phyloP scores from a whole-genome alignment of 2,888 invertebrate genomes.

The Neelides folsomi region DNA sequence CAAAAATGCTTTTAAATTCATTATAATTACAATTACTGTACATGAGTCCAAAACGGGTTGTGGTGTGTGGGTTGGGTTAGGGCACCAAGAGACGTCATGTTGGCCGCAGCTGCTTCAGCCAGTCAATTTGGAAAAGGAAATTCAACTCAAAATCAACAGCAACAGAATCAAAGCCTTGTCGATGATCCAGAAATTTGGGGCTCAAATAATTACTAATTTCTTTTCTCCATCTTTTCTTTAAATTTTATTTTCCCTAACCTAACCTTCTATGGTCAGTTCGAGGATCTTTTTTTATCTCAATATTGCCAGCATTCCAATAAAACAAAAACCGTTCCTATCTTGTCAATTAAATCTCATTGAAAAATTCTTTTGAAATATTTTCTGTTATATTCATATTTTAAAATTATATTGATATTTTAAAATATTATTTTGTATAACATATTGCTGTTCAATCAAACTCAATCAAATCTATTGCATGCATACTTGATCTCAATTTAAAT shows the following conservation, averaged over 20 bases:
- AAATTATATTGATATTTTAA: too few relatives aligned
- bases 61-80: conserved; percentile 9
- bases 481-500: too few relatives aligned
- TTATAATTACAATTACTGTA: neutral
- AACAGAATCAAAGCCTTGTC: conserved; percentile 32
- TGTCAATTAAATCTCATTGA: neutral
- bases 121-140: conserved; percentile 21
- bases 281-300: neutral
- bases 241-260: neutral
- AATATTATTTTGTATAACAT: too few relatives aligned
- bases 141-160: conserved; percentile 25
- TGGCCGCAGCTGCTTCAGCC: conserved; percentile 28
- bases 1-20: too few relatives aligned
- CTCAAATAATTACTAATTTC: conserved; percentile 26
- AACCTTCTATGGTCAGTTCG: neutral
- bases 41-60: neutral
- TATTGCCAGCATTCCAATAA: neutral
- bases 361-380: too few relatives aligned
- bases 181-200: conserved; percentile 34
- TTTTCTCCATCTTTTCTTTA: conserved; percentile 4
- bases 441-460: too few relatives aligned
- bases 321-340: neutral
- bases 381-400: too few relatives aligned
- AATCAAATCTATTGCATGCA: too few relatives aligned
- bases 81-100: conserved; percentile 32